Evolutionary conservation across 2,797 vertebrate genomes (phyloP), one percentile per base, ranked within the genome.

Genomic region (Mastacembelus armatus): DNA sequence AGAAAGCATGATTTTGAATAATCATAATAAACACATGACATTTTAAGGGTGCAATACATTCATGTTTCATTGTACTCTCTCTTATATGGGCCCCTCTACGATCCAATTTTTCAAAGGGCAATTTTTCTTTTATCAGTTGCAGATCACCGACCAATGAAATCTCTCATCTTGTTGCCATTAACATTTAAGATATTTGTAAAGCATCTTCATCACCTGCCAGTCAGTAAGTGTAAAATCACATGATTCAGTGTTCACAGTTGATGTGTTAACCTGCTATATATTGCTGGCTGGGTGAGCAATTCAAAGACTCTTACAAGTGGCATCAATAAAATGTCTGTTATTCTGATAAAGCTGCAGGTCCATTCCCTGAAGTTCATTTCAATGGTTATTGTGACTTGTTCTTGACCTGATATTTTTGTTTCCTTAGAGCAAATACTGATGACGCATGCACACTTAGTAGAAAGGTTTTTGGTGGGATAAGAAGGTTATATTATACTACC

Each of bases 181-280:
- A 55, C 21, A n/a, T 59, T 44, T 27, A 35, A 32, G 6, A 4
- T 10, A 10, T 16, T 21, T 16, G 7, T 35, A 10, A 47, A 2
- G 14, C 24, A 24, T 52, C n/a, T 43, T 43, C 27, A 11, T 77
- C 27, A 57, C n/a, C 49, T 29, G 7, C 9, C 10, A 27, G 30
- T 62, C n/a, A 47, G 48, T 70, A 32, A 12, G 14, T 39, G 22
- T 35, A 2, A 54, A 32, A 27, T 14, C 22, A 32, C 35, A 45
- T 26, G 5, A 24, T 39, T 26, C 11, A 10, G 4, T 44, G 26
- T 39, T 27, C 15, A 40, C 44, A 55, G 2, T 55, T 5, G 42
- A 32, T 40, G 10, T 7, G 24, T 4, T 48, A 21, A 18, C 8
- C 33, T 19, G 35, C 18, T 47, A 10, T 7, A 11, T 66, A 27